phyloP scores from a whole-genome alignment of 37 sponge, comb jelly and placozoan species.

The Geodia barretti region DNA sequence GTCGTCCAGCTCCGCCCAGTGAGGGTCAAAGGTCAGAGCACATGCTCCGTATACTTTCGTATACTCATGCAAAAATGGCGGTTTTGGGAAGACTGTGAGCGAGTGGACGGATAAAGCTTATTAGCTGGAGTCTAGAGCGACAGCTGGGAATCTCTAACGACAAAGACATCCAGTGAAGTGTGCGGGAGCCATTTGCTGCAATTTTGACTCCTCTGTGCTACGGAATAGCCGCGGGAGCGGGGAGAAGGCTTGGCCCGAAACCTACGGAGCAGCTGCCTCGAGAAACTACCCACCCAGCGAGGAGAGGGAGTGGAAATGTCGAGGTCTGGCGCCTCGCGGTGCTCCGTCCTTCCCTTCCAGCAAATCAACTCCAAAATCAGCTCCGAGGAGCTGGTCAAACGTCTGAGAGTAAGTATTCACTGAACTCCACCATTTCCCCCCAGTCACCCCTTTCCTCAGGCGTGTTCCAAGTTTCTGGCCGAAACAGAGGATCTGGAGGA shows the following conservation, averaged over 20 bases:
- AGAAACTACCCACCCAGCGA: constrained; percentile 8
- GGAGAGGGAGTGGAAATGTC: too few relatives aligned
- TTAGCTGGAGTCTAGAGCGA: neutral
- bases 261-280: neutral
- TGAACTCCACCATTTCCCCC: neutral
- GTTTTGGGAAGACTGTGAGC: neutral
- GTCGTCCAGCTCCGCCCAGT: neutral
- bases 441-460: neutral
- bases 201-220: neutral
- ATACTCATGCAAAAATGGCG: constrained; percentile 16
- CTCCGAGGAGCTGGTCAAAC: constrained; percentile 66
- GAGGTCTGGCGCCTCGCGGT: neutral
- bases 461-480: constrained; percentile 17
- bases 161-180: neutral
- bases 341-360: constrained; percentile 13
- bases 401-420: constrained; percentile 52
- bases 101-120: neutral
- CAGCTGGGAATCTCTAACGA: neutral
- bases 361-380: constrained; percentile 42
- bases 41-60: neutral
- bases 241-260: neutral
- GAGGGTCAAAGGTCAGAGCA: neutral
- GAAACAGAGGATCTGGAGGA: constrained; percentile 47
- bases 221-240: neutral
- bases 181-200: too few relatives aligned